These are phyloP conservation scores for Chrysolina americana DNA, from an alignment of 2,888 invertebrate genomes.

Conservation along the genomic window DNA sequence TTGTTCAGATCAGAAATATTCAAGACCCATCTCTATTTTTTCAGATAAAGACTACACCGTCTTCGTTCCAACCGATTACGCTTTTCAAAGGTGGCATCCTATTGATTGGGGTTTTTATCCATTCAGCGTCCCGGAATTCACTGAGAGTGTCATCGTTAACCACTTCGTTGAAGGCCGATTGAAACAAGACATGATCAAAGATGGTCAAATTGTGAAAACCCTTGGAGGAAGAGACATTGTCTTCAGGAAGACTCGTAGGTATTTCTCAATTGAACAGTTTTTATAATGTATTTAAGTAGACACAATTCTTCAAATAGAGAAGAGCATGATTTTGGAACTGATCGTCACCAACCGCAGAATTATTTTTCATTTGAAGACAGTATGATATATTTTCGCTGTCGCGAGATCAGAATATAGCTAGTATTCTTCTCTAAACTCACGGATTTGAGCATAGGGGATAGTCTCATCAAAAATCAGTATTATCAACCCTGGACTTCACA, in stretches of 20 bases:
- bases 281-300: background rate
- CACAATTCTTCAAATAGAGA: background rate
- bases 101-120: slow-evolving; percentile 81
- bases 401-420: too few relatives aligned
- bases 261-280: slow-evolving; percentile 37
- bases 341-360: too few relatives aligned
- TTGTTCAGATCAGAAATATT: too few relatives aligned
- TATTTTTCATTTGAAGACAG: too few relatives aligned
- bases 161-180: slow-evolving; percentile 75
- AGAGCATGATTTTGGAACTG: too few relatives aligned
- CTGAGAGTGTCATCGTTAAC: slow-evolving; percentile 75
- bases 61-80: slow-evolving; percentile 77
- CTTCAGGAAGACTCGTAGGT: slow-evolving; percentile 75
- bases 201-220: slow-evolving; percentile 73
- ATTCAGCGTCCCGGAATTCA: slow-evolving; percentile 78
- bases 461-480: too few relatives aligned
- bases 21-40: slow-evolving; percentile 40
- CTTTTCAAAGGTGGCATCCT: slow-evolving; percentile 79
- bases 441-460: too few relatives aligned
- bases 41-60: slow-evolving; percentile 75
- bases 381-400: too few relatives aligned
- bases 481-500: too few relatives aligned
- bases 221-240: slow-evolving; percentile 74
- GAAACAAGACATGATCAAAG: slow-evolving; percentile 73
- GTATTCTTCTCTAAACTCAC: too few relatives aligned